These are phyloP conservation scores for Arrhopalites spinosus DNA, from an alignment of 2,888 invertebrate species.

Conservation along the genomic window DNA sequence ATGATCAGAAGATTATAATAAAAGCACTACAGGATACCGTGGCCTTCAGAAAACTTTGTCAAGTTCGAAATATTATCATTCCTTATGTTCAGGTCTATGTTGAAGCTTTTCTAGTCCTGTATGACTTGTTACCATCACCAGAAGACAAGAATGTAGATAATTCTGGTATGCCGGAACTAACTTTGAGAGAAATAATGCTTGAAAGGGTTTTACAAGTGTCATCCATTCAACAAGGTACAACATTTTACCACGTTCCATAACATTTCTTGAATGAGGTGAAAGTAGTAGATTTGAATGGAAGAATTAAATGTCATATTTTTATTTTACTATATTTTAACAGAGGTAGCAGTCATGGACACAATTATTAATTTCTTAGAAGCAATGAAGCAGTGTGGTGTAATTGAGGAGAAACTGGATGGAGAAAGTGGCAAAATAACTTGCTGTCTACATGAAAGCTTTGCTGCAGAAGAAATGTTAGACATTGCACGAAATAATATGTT, in stretches of 20 bases:
- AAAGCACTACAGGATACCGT: neutral
- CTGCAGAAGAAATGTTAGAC: neutral
- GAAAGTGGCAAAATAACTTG: neutral
- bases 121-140: neutral
- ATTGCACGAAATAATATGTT: conserved; percentile 7
- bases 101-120: neutral
- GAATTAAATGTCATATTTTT: neutral
- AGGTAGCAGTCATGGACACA: conserved; percentile 8
- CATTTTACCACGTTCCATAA: neutral
- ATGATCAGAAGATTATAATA: neutral
- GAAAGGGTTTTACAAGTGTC: neutral
- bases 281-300: no score
- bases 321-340: neutral
- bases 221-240: neutral
- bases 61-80: conserved; percentile 2
- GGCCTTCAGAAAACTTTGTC: neutral
- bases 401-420: neutral
- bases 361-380: neutral
- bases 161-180: neutral
- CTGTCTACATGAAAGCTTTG: neutral
- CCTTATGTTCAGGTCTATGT: conserved; percentile 19
- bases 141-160: neutral
- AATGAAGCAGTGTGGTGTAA: neutral
- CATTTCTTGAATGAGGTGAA: neutral
- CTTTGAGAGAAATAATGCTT: neutral